Percentiles rank a stretch among this genome's conserved stretches.
Evolutionary conservation across 1,140 invertebrate species (phyloP).

Genomic region (Parapsyche elsis): DNA sequence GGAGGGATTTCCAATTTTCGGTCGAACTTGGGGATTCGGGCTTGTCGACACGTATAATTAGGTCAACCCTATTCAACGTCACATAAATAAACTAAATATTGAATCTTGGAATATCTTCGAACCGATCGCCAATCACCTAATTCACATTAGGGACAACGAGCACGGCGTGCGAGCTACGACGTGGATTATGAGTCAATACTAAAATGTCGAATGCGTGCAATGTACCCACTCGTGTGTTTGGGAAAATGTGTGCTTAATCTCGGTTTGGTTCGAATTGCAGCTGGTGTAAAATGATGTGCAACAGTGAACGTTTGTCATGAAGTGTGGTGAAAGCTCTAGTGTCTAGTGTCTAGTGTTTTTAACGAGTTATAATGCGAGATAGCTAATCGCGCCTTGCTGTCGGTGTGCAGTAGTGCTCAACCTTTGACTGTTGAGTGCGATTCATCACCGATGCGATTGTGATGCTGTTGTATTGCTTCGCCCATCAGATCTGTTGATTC

Average conservation of each 20-base stretch:
- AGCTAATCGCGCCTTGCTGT: neutral
- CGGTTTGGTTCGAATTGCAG: too few relatives aligned
- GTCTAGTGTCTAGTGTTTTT: too few relatives aligned
- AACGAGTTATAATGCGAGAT: too few relatives aligned
- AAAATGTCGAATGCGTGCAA: neutral
- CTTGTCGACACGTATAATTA: slow-evolving; percentile 7
- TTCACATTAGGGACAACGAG: too few relatives aligned
- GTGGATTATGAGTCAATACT: too few relatives aligned
- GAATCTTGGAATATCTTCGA: neutral
- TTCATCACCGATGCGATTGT: slow-evolving; percentile 4
- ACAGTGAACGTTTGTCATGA: too few relatives aligned
- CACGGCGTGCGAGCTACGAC: too few relatives aligned
- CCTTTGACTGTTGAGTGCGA: slow-evolving; percentile 5
- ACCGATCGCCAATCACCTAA: neutral
- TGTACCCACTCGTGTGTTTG: neutral
- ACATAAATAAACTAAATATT: neutral
- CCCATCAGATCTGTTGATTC: neutral
- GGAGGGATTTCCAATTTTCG: neutral
- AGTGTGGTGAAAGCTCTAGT: too few relatives aligned
- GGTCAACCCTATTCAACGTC: neutral
- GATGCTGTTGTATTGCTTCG: neutral
- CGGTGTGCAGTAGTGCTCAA: neutral
- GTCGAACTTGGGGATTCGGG: neutral
- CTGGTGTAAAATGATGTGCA: too few relatives aligned
- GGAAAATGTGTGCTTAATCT: neutral